These are phyloP conservation scores for Drosophila picticornis DNA, from an alignment of 2,888 invertebrate species.

Conservation along the genomic window DNA sequence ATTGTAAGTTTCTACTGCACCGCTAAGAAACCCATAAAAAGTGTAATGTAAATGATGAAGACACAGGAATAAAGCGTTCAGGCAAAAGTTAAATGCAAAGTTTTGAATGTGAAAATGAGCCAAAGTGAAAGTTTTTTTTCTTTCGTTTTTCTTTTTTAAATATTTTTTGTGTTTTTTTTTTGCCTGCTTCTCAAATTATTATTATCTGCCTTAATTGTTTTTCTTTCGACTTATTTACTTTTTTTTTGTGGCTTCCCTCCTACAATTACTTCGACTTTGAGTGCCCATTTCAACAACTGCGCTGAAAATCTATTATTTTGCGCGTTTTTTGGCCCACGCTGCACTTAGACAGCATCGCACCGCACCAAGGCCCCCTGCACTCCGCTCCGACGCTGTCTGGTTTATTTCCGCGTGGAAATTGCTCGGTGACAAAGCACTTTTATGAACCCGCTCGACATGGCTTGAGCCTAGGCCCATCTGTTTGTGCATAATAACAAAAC, in stretches of 20 bases:
- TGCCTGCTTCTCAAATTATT: conserved; percentile 66
- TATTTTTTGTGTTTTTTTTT: conserved; percentile 12
- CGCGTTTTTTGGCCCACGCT: conserved; percentile 20
- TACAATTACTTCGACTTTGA: conserved; percentile 11
- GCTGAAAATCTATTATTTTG: conserved; percentile 74
- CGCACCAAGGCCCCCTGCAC: neutral
- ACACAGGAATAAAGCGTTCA: conserved; percentile 31
- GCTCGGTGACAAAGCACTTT: conserved; percentile 73
- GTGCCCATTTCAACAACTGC: conserved; percentile 64
- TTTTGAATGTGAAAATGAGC: conserved; percentile 73
- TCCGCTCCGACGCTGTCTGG: conserved; percentile 25
- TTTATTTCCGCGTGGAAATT: conserved; percentile 74
- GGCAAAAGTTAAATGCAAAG: conserved; percentile 77
- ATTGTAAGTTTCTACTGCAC: neutral
- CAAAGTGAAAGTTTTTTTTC: conserved; percentile 68
- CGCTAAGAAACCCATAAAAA: neutral
- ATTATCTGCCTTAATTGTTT: conserved; percentile 80
- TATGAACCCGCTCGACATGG: conserved; percentile 66
- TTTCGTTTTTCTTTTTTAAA: conserved; percentile 12
- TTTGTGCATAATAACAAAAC: conserved; percentile 58
- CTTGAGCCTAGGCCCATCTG: conserved; percentile 52
- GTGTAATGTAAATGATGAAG: conserved; percentile 39
- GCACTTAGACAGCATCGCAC: conserved; percentile 14
- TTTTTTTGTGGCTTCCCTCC: conserved; percentile 11
- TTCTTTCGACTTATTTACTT: conserved; percentile 72